Evolutionary conservation across 2,113 vertebrate species (phyloP), one percentile per base, ranked within the genome.

Genomic region (Ranitomeya variabilis): DNA sequence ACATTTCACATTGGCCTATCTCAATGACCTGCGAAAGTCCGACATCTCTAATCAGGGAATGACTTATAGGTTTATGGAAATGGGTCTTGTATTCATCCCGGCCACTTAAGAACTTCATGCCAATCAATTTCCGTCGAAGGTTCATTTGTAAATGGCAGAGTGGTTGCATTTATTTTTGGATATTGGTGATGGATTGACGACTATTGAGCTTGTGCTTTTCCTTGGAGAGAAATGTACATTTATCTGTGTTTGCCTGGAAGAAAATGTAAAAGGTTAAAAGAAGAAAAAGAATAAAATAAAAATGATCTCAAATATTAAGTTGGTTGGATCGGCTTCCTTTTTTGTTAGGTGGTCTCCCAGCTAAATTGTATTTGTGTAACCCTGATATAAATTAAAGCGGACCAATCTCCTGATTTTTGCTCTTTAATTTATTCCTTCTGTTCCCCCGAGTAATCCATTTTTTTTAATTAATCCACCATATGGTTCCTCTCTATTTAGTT

Each of bases 61-160:
- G 87, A 88, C 79, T 83, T 88, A 76, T 88, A 73, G 86, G 67
- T 88, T 88, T 83, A 88, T 87, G 86, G 51, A 87, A 87, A 87
- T 81, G 51, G 18, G 12, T 69, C 45, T 7, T 69, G 13, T 52
- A 67, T 80, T 57, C 76, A 60, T 87, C 78, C 60, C 23, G 11
- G 13, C 64, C 78, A 81, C 86, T 80, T 81, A 69, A 37, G 86
- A 55, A 45, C 79, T 2, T 73, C 9, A 60, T 80, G 31, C 52
- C 62, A 73, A 74, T 87, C 86, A 87, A 87, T 80, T 26, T 16
- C 2, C 21, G 7, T 71, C 73, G 76, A 87, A 57, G 78, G 19
- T 69, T 60, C 11, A 21, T 71, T 81, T 83, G 80, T 83, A 67
- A 66, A 14, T 52, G 31, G 31, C 37, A 66, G 52, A 8, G 52